Conservation (phyloP, 2,113 vertebrate genomes). For the Verasper variegatus region DNA sequence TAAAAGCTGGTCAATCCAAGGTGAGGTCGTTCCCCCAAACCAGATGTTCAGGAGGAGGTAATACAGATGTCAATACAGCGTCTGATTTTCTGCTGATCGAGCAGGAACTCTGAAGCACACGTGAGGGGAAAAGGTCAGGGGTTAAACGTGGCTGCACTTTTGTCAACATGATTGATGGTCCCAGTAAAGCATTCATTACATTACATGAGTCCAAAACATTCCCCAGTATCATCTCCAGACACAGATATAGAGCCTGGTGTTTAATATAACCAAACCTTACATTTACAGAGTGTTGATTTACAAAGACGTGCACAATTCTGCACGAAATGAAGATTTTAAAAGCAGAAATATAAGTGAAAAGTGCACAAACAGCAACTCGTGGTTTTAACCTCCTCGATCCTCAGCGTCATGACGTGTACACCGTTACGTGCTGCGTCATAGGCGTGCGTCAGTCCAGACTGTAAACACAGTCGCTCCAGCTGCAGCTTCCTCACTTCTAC, state of each 20-base stretch:
- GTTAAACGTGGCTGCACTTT: slow-evolving; percentile 32
- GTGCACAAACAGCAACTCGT: neutral
- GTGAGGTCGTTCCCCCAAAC: no score
- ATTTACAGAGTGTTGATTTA: neutral
- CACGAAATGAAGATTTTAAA: neutral
- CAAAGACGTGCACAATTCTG: neutral
- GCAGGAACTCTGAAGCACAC: neutral
- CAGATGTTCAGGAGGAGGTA: no score
- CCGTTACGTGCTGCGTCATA: slow-evolving; percentile 59
- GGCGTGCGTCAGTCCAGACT: slow-evolving; percentile 34
- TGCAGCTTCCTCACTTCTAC: slow-evolving; percentile 2
- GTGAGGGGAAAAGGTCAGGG: neutral
- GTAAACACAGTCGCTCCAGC: slow-evolving; percentile 47
- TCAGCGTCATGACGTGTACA: neutral
- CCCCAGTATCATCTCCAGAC: neutral
- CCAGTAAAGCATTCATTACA: neutral
- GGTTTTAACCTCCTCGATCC: neutral
- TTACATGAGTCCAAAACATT: slow-evolving; percentile 2
- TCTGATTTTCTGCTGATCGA: neutral
- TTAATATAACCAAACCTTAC: neutral
- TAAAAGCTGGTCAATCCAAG: no score
- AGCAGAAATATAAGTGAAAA: neutral
- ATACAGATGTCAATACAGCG: neutral
- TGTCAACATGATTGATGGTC: neutral
- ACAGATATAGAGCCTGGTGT: neutral